Evolutionary conservation across 2,797 vertebrate species (phyloP).

Genomic region (Dicrostonyx torquatus): DNA sequence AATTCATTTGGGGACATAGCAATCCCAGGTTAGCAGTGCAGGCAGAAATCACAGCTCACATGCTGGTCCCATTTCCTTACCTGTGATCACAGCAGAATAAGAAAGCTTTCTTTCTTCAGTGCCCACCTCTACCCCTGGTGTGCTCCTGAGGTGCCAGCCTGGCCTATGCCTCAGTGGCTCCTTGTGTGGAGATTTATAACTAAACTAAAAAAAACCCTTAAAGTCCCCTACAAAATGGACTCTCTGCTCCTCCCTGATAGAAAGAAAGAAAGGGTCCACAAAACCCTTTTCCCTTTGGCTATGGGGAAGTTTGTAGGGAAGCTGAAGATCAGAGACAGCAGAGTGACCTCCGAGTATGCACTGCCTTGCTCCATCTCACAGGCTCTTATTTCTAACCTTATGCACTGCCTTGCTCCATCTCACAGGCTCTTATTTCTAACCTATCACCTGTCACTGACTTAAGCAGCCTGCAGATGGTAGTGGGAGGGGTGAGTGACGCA

Average conservation of each 20-base stretch:
- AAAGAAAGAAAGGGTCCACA: neutral
- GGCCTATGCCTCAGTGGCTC: neutral
- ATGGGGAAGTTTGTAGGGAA: neutral
- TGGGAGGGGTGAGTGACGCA: neutral
- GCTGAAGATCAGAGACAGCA: neutral
- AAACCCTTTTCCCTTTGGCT: neutral
- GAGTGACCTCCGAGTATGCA: rapidly evolving
- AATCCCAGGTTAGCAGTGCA: neutral
- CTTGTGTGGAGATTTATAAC: neutral
- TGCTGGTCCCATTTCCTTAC: neutral
- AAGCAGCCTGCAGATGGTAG: neutral
- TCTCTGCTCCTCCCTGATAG: neutral
- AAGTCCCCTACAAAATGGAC: neutral
- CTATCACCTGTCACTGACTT: neutral
- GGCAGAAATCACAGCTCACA: neutral
- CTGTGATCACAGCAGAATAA: no score
- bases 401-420: rapidly evolving
- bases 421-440: neutral
- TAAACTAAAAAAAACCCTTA: neutral
- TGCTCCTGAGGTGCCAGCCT: neutral
- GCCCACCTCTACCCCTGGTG: neutral
- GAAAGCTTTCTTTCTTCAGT: neutral
- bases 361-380: no score
- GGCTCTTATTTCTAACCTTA: neutral
- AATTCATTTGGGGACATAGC: no score